A percentile compares a stretch with the other conserved stretches of the same genome.
These are phyloP conservation scores for Glomeris marginata DNA, from an alignment of 2,888 invertebrate species.

Conservation along the genomic window DNA sequence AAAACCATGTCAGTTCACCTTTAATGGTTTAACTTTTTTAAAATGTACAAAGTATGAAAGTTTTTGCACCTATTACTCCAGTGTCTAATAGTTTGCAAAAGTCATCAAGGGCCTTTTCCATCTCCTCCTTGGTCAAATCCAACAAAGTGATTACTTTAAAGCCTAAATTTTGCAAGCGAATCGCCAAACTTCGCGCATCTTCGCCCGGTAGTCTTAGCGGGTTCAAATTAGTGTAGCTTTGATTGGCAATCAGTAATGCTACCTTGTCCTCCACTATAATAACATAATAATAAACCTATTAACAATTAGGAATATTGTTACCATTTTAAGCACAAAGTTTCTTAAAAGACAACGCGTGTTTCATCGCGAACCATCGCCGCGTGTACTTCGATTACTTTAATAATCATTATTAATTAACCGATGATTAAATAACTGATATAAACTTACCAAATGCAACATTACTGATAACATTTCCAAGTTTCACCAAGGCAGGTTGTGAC, in stretches of 20 bases:
- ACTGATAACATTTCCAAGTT: too few relatives aligned
- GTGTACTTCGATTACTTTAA: too few relatives aligned
- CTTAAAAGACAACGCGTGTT: too few relatives aligned
- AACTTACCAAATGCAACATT: neutral
- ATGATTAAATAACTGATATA: too few relatives aligned
- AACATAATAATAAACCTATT: neutral
- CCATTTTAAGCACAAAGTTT: too few relatives aligned
- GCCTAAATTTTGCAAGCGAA: neutral
- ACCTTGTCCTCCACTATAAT: constrained; percentile 6
- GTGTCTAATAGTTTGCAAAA: constrained; percentile 5
- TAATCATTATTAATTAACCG: too few relatives aligned
- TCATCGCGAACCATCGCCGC: too few relatives aligned
- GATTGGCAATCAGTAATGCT: constrained; percentile 5
- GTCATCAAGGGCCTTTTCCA: constrained; percentile 1
- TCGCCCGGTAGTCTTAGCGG: neutral
- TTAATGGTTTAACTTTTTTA: too few relatives aligned
- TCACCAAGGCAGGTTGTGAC: neutral
- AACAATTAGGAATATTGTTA: too few relatives aligned
- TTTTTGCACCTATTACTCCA: neutral
- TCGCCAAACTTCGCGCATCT: neutral
- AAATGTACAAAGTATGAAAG: too few relatives aligned
- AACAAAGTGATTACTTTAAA: constrained; percentile 5
- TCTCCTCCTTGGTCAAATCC: constrained; percentile 4
- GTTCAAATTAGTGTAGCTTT: neutral
- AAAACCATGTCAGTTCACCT: too few relatives aligned